Evolutionary conservation across 2,113 vertebrate species (phyloP).

Genomic region (Bambusicola thoracicus): DNA sequence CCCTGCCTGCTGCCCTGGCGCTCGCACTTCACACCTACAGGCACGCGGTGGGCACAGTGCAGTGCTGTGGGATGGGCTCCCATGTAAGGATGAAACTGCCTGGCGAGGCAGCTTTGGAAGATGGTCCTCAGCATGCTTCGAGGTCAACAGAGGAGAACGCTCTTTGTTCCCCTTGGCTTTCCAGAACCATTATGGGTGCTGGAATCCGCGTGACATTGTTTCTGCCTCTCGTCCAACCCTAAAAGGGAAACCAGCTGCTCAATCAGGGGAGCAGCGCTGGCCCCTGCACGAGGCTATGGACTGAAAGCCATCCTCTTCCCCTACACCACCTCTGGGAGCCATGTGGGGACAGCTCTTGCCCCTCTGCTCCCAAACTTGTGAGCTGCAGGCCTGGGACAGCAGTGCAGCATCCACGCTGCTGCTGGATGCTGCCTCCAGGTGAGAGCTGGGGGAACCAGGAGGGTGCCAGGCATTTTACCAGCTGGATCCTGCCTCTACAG

Average conservation of each 20-base stretch:
- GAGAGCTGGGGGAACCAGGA: background rate
- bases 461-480: background rate
- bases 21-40: background rate
- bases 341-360: background rate
- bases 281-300: background rate
- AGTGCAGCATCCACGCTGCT: background rate
- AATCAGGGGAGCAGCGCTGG: conserved; percentile 8
- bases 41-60: background rate
- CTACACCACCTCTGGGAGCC: background rate
- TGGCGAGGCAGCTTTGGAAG: conserved; percentile 17
- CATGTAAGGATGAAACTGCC: conserved; percentile 6
- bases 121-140: background rate
- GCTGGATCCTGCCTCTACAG: background rate
- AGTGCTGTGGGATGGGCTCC: background rate
- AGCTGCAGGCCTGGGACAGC: rapidly evolving
- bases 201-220: conserved; percentile 41
- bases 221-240: conserved; percentile 14
- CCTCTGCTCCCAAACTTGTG: background rate
- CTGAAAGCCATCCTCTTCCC: background rate
- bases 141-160: conserved; percentile 51
- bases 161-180: conserved; percentile 40
- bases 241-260: conserved; percentile 61
- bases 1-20: background rate
- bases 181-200: conserved; percentile 57
- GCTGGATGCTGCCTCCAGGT: background rate